Conservation (phyloP, 2,797 vertebrate genomes). For the Phyllotis vaccarum region DNA sequence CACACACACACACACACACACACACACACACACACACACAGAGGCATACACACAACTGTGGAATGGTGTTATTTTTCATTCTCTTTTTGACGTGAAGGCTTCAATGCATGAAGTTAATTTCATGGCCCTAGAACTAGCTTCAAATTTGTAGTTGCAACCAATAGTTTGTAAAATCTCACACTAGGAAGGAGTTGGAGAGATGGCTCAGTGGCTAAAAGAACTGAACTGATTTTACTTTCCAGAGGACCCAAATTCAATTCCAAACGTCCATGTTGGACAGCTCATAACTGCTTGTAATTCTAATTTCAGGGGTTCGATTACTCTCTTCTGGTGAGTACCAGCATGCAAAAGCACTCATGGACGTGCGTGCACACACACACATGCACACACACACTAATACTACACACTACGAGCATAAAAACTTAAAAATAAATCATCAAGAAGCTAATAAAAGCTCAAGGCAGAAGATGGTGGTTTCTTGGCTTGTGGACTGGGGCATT, state of each 20-base stretch:
- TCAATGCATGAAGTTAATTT: neutral
- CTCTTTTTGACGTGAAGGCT: neutral
- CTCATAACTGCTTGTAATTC: neutral
- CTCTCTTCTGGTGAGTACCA: too few species aligned
- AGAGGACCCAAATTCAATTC: neutral
- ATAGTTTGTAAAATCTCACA: neutral
- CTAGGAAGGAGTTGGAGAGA: too few species aligned
- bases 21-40: neutral
- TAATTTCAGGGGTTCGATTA: neutral
- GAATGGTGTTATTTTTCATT: neutral
- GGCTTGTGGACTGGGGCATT: neutral
- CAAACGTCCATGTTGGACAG: neutral
- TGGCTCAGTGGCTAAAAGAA: neutral
- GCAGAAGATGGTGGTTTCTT: neutral
- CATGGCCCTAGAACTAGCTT: neutral
- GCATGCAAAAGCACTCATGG: neutral
- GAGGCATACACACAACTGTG: neutral
- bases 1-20: neutral
- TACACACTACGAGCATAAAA: neutral
- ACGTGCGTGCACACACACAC: neutral
- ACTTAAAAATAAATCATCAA: neutral
- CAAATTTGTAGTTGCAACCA: neutral
- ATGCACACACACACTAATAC: neutral
- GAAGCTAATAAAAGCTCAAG: neutral
- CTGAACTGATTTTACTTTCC: neutral